phyloP scores from a whole-genome alignment of 2,888 invertebrate genomes.

The Poecilus cupreus region DNA sequence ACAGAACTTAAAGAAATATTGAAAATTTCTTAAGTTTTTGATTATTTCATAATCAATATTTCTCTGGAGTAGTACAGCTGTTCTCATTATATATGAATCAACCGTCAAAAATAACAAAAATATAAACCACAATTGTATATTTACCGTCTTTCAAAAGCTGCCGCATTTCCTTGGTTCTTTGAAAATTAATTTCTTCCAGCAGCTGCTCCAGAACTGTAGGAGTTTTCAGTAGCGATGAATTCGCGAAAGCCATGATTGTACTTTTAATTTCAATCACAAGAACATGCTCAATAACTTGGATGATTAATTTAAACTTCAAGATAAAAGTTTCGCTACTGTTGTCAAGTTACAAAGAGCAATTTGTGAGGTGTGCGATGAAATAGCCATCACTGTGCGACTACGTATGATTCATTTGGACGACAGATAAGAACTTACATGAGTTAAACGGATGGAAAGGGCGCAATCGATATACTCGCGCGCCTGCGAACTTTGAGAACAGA shows the following conservation, averaged over 20 bases:
- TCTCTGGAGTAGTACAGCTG: background rate
- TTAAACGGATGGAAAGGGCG: background rate
- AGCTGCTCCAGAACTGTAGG: constrained; percentile 89
- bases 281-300: background rate
- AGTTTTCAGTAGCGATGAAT: constrained; percentile 71
- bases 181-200: constrained; percentile 93
- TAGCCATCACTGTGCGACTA: background rate
- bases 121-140: constrained; percentile 58
- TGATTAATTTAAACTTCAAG: background rate
- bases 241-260: constrained; percentile 70
- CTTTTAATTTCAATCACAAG: background rate
- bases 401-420: constrained; percentile 20
- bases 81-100: background rate
- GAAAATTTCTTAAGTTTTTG: no score
- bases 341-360: background rate
- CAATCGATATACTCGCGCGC: constrained; percentile 17
- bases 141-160: constrained; percentile 91
- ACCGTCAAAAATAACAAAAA: no score
- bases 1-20: no score
- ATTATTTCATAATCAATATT: constrained; percentile 25
- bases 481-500: background rate
- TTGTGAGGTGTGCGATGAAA: background rate
- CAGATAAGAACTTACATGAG: background rate
- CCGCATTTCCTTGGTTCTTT: constrained; percentile 92
- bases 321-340: background rate